These are phyloP conservation scores for Alouatta caraya DNA, from an alignment of 2,797 vertebrate species.

Conservation along the genomic window DNA sequence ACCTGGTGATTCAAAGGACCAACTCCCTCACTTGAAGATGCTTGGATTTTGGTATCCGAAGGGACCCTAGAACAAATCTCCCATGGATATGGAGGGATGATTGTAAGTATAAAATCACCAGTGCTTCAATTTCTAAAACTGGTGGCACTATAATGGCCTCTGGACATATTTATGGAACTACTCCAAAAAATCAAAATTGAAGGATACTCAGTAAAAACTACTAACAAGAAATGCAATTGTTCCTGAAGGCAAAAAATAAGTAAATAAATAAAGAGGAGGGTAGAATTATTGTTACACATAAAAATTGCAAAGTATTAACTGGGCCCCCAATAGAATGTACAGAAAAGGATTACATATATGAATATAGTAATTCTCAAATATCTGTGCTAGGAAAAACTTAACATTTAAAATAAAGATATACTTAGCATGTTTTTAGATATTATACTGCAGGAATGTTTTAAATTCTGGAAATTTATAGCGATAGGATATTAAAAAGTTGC, in stretches of 20 bases:
- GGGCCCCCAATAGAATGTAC: not conserved
- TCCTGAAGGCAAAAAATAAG: not conserved
- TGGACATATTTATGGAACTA: not conserved
- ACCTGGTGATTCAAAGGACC: not conserved
- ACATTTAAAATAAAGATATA: not conserved
- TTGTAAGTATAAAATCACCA: not conserved
- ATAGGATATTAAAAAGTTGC: not conserved
- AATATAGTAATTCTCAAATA: not conserved
- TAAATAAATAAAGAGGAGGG: not conserved
- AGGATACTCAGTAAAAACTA: not conserved
- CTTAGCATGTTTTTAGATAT: not conserved
- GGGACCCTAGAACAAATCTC: not conserved
- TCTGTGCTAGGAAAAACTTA: not conserved
- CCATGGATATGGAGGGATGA: not conserved
- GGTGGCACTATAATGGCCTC: not conserved
- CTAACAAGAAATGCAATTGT: conserved; percentile 4
- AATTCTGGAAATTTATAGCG: not conserved
- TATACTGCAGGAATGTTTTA: not conserved
- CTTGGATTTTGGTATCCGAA: not conserved
- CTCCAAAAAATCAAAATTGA: conserved; percentile 36
- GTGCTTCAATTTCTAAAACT: not conserved
- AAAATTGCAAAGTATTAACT: not conserved
- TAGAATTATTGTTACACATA: not conserved
- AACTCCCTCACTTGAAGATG: not conserved
- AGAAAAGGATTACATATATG: not conserved